Evolutionary conservation across 2,113 vertebrate species (phyloP), one percentile per base, ranked within the genome.

Genomic region (Cynopterus brachyotis): DNA sequence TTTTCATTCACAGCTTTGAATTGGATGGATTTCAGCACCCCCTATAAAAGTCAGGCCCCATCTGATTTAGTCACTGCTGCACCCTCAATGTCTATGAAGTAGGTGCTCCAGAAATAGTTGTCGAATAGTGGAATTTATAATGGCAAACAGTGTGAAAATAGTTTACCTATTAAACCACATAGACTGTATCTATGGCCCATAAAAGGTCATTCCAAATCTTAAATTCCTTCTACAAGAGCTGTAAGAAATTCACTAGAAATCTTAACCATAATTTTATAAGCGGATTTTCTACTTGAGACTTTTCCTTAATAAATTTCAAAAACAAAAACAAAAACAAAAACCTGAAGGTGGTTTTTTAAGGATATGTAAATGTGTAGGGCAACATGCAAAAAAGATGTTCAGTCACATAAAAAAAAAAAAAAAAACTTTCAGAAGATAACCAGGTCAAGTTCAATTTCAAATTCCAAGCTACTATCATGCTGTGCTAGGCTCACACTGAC

Each of bases 401-500:
- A 42, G 86, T 35, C 37, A 67, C 37, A 26, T 35, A 40, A 88
- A 72, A 86, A 47, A 80, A 40, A 88, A 57, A 15, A 88, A 88
- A 89, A 12, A 9, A 35, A 35, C 35, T n/a, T 30, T 60, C 75
- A 60, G 50, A 73, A 91, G 62, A 89, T 70, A 97, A 57, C 26
- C 40, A 57, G 10, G 83, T 78, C 78, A 93, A 90, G 69, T 82
- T 89, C 42, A 85, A 66, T 57, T 73, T 84, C 60, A 69, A 75
- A 82, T 8, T 89, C 53, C 78, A 95, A 87, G 59, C 13, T 82
- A 20, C 91, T 70, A 81, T 94, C 53, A 50, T 59, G 35, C n/a
- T 53, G 92, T 94, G 93, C 95, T 95, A 92, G 75, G 66, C 76
- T 42, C 53, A n/a, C 3, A 22, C 30, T 42, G 55, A 86, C 35